Percentiles rank a stretch among this genome's conserved stretches.
These are phyloP conservation scores for Eumaeus atala DNA, from an alignment of 1,140 invertebrate genomes.

Conservation along the genomic window DNA sequence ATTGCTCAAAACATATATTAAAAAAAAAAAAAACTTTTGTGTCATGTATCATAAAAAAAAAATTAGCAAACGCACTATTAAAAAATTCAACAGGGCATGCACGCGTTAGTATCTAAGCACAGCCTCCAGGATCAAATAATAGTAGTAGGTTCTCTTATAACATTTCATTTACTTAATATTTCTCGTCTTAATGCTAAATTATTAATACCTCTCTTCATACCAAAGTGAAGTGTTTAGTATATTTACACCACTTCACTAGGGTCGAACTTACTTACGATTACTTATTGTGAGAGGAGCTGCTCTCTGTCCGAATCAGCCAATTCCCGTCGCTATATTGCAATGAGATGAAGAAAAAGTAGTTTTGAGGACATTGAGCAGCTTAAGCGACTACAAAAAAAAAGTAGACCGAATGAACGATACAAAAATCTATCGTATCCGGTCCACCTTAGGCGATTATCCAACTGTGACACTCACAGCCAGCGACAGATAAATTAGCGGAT, in stretches of 20 bases:
- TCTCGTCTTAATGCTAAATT: no score
- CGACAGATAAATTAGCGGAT: slow-evolving; percentile 77
- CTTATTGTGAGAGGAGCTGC: slow-evolving; percentile 30
- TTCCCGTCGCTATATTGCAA: slow-evolving; percentile 20
- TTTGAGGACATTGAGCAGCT: slow-evolving; percentile 45
- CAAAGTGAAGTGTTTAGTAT: not conserved
- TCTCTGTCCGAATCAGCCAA: slow-evolving; percentile 36
- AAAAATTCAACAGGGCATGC: slow-evolving; percentile 2
- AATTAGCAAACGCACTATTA: slow-evolving; percentile 2
- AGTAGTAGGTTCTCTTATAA: not conserved
- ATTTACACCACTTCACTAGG: slow-evolving; percentile 13
- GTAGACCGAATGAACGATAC: slow-evolving; percentile 39
- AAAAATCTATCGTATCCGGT: slow-evolving; percentile 36
- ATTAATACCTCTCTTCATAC: not conserved
- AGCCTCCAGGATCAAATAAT: not conserved
- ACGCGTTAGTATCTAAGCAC: not conserved
- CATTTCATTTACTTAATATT: not conserved
- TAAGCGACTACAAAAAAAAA: slow-evolving; percentile 45
- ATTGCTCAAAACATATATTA: no score
- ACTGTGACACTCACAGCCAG: slow-evolving; percentile 84
- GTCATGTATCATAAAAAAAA: not conserved
- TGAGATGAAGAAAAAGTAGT: slow-evolving; percentile 21
- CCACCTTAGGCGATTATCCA: slow-evolving; percentile 46
- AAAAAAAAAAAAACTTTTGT: no score
- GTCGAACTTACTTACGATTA: slow-evolving; percentile 22